Conservation (phyloP, 2,797 vertebrate species). For the Fratercula arctica region DNA sequence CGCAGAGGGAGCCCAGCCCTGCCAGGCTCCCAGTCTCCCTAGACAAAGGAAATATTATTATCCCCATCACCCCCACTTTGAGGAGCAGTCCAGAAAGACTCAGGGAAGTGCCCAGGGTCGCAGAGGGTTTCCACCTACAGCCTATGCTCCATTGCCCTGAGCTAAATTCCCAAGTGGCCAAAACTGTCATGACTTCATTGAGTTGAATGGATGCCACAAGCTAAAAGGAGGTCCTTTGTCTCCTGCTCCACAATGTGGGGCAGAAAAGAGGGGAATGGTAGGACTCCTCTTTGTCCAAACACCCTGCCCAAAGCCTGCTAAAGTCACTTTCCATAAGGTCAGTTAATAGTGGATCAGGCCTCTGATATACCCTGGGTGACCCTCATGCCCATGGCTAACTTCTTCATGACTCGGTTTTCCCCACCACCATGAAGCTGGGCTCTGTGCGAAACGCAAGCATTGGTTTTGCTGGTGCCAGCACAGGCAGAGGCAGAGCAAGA, state of each 20-base stretch:
- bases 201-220: neutral
- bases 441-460: neutral
- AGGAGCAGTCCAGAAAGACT: neutral
- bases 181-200: neutral
- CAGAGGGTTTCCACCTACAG: neutral
- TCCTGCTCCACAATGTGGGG: neutral
- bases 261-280: neutral
- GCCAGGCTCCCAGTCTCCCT: neutral
- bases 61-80: neutral
- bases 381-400: neutral
- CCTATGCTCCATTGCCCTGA: neutral
- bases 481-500: neutral
- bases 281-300: neutral
- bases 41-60: neutral
- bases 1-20: neutral
- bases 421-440: neutral
- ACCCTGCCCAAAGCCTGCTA: neutral
- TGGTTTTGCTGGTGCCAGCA: neutral
- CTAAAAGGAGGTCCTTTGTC: neutral
- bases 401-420: neutral
- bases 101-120: neutral
- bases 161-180: neutral
- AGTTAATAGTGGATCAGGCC: neutral
- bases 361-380: neutral
- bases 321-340: neutral